Conservation (phyloP, 2,113 vertebrate species). For the Chauna torquata region DNA sequence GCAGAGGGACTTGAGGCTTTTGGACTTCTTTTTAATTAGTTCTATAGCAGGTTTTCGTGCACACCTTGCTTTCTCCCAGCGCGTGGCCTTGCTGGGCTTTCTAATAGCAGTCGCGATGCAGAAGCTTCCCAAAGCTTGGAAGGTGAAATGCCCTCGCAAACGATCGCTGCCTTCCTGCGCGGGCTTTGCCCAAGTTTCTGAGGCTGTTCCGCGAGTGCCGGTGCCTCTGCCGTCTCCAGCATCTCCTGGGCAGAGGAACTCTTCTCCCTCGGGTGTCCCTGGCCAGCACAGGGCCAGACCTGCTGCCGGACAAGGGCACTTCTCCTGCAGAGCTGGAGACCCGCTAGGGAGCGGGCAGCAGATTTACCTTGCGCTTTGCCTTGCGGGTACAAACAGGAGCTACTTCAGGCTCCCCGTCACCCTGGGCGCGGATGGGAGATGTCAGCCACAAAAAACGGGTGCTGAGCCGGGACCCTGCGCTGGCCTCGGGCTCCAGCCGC, state of each 20-base stretch:
- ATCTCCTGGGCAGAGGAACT: background rate
- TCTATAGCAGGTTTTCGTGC: background rate
- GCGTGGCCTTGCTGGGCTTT: background rate
- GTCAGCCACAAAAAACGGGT: background rate
- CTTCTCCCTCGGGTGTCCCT: background rate
- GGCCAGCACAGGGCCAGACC: fast-evolving
- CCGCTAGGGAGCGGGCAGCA: background rate
- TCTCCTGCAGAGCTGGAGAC: background rate
- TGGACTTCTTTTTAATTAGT: conserved; percentile 67
- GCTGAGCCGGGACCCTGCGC: background rate
- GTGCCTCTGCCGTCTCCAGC: background rate
- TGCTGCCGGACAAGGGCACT: background rate
- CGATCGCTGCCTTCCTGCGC: fast-evolving
- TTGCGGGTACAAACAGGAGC: conserved; percentile 57
- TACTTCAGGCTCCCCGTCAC: background rate
- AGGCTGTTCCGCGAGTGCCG: fast-evolving
- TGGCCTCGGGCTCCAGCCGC: background rate
- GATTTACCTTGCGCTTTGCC: background rate
- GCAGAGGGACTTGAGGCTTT: conserved; percentile 44
- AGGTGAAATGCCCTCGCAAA: background rate
- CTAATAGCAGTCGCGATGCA: background rate
- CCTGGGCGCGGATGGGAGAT: background rate
- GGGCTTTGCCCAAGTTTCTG: background rate
- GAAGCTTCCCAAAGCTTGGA: background rate
- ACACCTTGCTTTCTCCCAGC: background rate